These are phyloP conservation scores for Dastarcus helophoroides DNA, from an alignment of 2,888 invertebrate species.

Conservation along the genomic window DNA sequence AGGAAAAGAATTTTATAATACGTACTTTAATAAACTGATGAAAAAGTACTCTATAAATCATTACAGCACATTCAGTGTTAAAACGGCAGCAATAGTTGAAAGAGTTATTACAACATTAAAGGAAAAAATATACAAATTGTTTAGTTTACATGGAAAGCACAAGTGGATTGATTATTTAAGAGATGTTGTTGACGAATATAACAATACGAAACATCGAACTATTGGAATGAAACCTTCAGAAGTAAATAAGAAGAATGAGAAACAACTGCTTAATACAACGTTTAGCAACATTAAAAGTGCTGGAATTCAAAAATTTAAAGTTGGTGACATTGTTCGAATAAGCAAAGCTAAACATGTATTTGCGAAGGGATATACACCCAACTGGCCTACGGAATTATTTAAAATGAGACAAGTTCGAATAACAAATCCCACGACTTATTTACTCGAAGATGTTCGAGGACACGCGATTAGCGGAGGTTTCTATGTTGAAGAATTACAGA, in stretches of 20 bases:
- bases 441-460: constrained; percentile 18
- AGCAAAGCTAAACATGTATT: constrained; percentile 23
- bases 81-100: constrained; percentile 23
- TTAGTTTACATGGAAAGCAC: constrained; percentile 16
- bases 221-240: constrained; percentile 18
- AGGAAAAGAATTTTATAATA: constrained; percentile 23
- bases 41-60: constrained; percentile 16
- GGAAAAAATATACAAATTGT: constrained; percentile 15
- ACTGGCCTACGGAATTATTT: constrained; percentile 29
- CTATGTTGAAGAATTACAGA: constrained; percentile 20
- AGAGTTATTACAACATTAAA: constrained; percentile 17
- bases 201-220: constrained; percentile 18
- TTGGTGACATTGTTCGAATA: constrained; percentile 25
- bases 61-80: constrained; percentile 15
- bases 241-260: constrained; percentile 14
- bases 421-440: constrained; percentile 24
- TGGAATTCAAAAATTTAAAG: constrained; percentile 13
- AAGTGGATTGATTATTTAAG: constrained; percentile 15
- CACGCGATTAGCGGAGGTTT: constrained; percentile 20
- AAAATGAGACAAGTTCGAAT: constrained; percentile 20
- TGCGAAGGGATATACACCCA: constrained; percentile 26
- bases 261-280: constrained; percentile 11
- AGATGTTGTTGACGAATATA: constrained; percentile 17
- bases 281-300: constrained; percentile 16
- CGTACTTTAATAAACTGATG: constrained; percentile 17